Evolutionary conservation across 2,113 vertebrate genomes (phyloP), one percentile per base, ranked within the genome.

Genomic region (Nothocercus julius): DNA sequence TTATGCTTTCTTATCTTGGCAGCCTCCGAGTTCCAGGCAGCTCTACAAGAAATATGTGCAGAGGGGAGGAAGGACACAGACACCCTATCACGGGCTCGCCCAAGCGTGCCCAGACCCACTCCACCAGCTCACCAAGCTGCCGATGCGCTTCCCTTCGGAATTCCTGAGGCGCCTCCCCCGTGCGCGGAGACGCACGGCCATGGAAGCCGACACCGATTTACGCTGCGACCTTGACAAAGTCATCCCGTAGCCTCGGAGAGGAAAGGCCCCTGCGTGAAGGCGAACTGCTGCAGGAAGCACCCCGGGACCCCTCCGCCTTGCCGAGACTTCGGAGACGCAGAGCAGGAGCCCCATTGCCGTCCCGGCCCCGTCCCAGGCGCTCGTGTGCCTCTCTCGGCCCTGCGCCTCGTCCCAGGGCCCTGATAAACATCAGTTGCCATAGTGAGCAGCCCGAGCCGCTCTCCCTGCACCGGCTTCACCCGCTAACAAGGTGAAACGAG

Each of bases 381-480:
- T 27, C 44, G 8, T 66, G 61, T 59, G 68, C 93, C 66, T 92
- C 93, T 95, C 72, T 87, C 84, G 87, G 0, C 64, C 63, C 92
- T 63, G 79, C 76, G 61, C 97, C 96, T 96, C 96, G 68, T 87
- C 92, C 96, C 92, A 53, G 51, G 92, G 92, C 91, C 89, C 88
- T 92, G 95, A 81, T 94, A 96, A 97, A 97, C 96, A 95, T 94
- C 96, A 84, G 97, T 98, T 97, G 95, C 98, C 97, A 98, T 98
- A 97, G 97, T 93, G 96, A 97, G 94, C 88, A 24, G 49, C 86
- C 58, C 63, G 0, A 5, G 24, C 82, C 89, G 89, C 85, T 87
- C 82, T 94, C 93, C 79, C 93, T 40, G 67, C 91, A 81, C 93
- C 38, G 78, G 81, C 69, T 87, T 90, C 94, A 86, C 96, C 96